Base-by-base conservation (phyloP, 2,113 vertebrate species). In the Aplodontia rufa region DNA sequence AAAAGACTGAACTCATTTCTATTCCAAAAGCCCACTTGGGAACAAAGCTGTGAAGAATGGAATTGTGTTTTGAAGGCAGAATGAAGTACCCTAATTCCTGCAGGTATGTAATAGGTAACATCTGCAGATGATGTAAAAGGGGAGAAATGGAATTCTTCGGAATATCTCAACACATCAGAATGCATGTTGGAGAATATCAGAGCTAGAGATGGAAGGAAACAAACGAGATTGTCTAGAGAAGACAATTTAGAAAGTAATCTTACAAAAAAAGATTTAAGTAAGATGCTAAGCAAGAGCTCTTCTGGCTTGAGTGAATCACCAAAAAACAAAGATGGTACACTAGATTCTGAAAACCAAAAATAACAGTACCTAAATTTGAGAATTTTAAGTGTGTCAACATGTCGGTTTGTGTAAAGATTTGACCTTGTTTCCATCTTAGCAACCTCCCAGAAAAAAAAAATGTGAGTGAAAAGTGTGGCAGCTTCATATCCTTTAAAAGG, bases 1-100 rank as follows among this genome's bases (percentile, higher is more conserved):
- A 78, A 81, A 53, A 87, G 47, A 58, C 22, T 87, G 68, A 66
- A 72, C 32, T 72, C 14, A 75, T 0, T 84, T 90, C 45, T 88
- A 76, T 37, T 37, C 88, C 74, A 90, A 69, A 81, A 82, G 69
- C 71, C 64, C 53, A 47, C 17, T 1, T 40, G 47, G 20, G 30
- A 90, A 95, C 71, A 91, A 79, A 85, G 6, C 3, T 92, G 79
- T 69, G 91, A 95, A 94, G 58, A 90, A 53, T 90, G 42, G 20
- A 96, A 90, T 87, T 62, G 32, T 47, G 55, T 86, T 96, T 87
- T 60, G 85, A 91, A 94, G 78, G 51, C 62, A 49, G 45, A 80
- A 72, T 60, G 49, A 92, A 95, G 62, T 49, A 26, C 49, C 45
- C 12, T 24, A 53, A 53, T 87, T 78, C 66, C 66, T 90, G 53